phyloP scores from a whole-genome alignment of 2,797 vertebrate genomes.

The Todus mexicanus region DNA sequence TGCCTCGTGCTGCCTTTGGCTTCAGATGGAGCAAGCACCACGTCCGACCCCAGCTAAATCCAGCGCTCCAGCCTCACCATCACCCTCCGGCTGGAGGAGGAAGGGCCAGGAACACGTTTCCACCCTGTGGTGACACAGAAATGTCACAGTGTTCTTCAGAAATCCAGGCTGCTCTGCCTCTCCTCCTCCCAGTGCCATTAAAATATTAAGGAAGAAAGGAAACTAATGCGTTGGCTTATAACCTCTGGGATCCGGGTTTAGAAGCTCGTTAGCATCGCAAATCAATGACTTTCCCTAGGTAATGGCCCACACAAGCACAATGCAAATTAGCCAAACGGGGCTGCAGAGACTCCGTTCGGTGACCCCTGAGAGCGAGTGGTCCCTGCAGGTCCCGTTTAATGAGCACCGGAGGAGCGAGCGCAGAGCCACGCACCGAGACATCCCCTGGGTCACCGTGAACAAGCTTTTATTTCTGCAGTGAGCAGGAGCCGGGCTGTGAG shows the following conservation, averaged over 20 bases:
- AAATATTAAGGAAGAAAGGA: slow-evolving; percentile 7
- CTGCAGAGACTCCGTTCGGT: neutral
- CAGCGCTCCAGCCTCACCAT: fast-evolving
- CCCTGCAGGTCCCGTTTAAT: neutral
- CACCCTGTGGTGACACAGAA: neutral
- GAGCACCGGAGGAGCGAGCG: neutral
- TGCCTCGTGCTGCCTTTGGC: neutral
- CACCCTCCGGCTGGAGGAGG: neutral
- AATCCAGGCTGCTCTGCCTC: neutral
- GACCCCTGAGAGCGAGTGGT: neutral
- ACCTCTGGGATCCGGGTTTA: neutral
- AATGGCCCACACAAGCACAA: neutral
- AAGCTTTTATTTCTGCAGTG: neutral
- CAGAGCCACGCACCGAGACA: neutral
- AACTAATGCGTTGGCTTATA: neutral
- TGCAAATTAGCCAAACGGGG: neutral
- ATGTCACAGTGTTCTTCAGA: neutral
- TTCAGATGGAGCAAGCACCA: neutral
- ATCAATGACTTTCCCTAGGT: neutral
- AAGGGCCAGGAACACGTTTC: fast-evolving
- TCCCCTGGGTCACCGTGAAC: neutral
- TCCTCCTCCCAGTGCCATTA: neutral
- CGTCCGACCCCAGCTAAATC: neutral
- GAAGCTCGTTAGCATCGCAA: neutral
- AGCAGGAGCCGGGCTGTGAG: neutral